These are phyloP conservation scores for Cydia amplana DNA, from an alignment of 1,140 invertebrate species.

Conservation along the genomic window DNA sequence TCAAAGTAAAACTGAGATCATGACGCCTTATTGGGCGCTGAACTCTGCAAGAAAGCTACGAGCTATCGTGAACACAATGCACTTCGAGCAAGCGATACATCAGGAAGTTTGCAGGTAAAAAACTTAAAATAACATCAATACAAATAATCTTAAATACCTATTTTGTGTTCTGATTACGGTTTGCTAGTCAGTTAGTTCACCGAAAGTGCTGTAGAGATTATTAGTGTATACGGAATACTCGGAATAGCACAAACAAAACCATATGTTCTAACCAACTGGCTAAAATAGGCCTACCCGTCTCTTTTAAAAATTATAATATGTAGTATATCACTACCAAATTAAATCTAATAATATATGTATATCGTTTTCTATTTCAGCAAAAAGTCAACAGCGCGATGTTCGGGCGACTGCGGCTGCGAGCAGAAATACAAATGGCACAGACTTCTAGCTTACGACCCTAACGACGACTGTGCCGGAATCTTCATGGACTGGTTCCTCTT, in stretches of 20 bases:
- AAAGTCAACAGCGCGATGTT: slow-evolving; percentile 88
- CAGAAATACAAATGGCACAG: slow-evolving; percentile 88
- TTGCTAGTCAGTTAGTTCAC: too few species aligned
- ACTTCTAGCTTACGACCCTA: slow-evolving; percentile 84
- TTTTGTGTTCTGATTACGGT: too few species aligned
- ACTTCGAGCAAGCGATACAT: slow-evolving; percentile 96
- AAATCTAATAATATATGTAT: slow-evolving; percentile 3
- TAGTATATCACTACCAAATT: too few species aligned
- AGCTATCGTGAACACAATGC: slow-evolving; percentile 95
- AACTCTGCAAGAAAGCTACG: slow-evolving; percentile 94
- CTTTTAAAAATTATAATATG: too few species aligned
- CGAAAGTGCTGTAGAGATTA: too few species aligned
- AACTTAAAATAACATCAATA: too few species aligned
- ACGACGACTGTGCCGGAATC: slow-evolving; percentile 94
- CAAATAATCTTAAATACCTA: too few species aligned
- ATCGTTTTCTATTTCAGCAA: slow-evolving; percentile 82
- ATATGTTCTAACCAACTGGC: too few species aligned
- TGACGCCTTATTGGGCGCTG: slow-evolving; percentile 95
- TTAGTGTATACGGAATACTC: too few species aligned
- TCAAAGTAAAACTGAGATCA: slow-evolving; percentile 94
- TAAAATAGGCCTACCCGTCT: too few species aligned
- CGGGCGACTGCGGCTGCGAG: slow-evolving; percentile 92
- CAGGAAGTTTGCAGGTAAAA: slow-evolving; percentile 94
- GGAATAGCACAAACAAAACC: too few species aligned
- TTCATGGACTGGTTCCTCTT: slow-evolving; percentile 97